Base-by-base conservation (phyloP, 2,113 vertebrate genomes). In the Ariopsis seemanni region DNA sequence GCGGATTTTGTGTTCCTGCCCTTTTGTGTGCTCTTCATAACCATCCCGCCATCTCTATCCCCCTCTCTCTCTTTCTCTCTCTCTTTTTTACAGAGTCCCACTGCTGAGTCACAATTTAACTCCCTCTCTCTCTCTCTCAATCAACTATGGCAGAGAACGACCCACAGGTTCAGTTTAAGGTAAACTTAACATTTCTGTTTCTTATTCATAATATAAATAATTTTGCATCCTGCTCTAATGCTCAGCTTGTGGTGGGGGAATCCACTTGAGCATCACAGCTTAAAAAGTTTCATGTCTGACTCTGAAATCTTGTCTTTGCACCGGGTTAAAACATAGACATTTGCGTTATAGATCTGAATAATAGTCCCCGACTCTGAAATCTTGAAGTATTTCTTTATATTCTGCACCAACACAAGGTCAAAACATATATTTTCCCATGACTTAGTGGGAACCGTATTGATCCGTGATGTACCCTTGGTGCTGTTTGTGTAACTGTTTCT, bases 141-240 rank as follows among this genome's bases (percentile, higher is more conserved):
- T 84, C 86, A 77, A 82, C 87, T n/a, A 93, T 93, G 93, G 91
- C 93, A 86, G 92, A 92, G 72, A 89, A 89, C 57, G 91, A 92
- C 63, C 93, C 91, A 52, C 89, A 90, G 67, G 92, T 92, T 74
- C 91, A 93, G 69, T 96, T 96, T 80, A 96, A 96, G 94, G 95
- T 95, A 88, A 92, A 90, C 7, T 0, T 27, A 7, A 42, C 7
- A 12, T 42, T 55, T 78, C 17, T 55, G 5, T 25, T 1, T 15
- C 4, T 5, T 69, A 11, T 65, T 10, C 4, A 4, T 42, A 42
- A 58, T 20, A 18, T 62, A 25, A 63, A 0, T 2, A 25, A 0
- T 63, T 10, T 63, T 25, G 62, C 0, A 63, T 63, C 8, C 22
- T 63, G 62, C 7, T 25, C 4, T 63, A 10, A 25, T 63, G 7